Evolutionary conservation across 2,888 invertebrate genomes (phyloP), one percentile per base, ranked within the genome.

Genomic region (Fragum sueziense): DNA sequence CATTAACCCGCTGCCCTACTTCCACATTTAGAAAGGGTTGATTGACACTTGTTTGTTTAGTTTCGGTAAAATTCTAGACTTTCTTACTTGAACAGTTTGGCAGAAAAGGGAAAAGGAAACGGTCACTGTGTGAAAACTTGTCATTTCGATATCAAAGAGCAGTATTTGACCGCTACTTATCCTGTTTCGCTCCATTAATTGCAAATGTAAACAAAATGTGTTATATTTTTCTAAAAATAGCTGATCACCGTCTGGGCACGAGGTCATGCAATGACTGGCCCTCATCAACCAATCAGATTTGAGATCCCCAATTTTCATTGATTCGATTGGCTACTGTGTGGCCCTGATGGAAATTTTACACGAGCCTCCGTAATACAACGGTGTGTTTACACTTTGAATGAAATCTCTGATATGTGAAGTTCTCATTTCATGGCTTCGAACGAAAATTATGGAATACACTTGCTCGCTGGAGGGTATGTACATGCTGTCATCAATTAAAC

Each of bases 391-490:
- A 71, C 57, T 71, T 71, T 37, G 57, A 57, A 70, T 59, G 71
- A 37, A 71, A 3, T 29, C 41, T 71, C 25, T 51, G 31, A 59
- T 33, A 62, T 51, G 62, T 68, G 20, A 69, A 59, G 68, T 27
- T 14, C 20, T 59, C 54, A 47, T 82, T 72, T 70, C 37, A 82
- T 82, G 82, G 82, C 82, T 82, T 74, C 81, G n/a, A 73, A 65
- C 29, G 75, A 85, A 57, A 77, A 79, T 77, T 80, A 87, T 88
- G 95, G 97, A 90, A 97, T 98, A 94, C 98, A 98, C 95, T 96
- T 98, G 91, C 95, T 98, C 91, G 98, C 98, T 93, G 98, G 98
- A 95, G 98, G 98, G 98, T 98, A 95, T 95, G 97, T 74, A 27
- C 29, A 0, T 37, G 34, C 20, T 34, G 31, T 61, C 47, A 2